Evolutionary conservation across 2,797 vertebrate genomes (phyloP).

Genomic region (Melanotaenia boesemani): DNA sequence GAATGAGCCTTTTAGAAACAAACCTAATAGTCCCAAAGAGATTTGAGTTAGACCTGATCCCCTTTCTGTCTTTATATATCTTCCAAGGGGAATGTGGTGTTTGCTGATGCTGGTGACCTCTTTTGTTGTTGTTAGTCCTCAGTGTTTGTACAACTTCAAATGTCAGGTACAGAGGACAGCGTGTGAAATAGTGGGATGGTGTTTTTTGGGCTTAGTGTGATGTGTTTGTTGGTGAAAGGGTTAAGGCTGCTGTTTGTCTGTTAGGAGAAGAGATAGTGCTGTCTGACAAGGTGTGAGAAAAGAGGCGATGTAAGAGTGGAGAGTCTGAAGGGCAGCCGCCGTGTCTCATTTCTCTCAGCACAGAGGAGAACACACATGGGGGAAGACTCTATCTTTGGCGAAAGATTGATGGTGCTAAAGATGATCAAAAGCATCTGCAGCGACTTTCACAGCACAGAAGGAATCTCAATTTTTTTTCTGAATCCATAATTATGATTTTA

Average conservation of each 20-base stretch:
- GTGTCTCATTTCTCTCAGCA: slow-evolving; percentile 60
- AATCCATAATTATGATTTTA: slow-evolving; percentile 1
- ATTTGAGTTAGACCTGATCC: neutral
- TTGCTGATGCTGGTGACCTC: slow-evolving; percentile 39
- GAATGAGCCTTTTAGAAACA: neutral
- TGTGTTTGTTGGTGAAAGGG: slow-evolving; percentile 51
- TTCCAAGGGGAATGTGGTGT: slow-evolving; percentile 6
- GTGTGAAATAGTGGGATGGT: slow-evolving; percentile 54
- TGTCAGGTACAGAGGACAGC: slow-evolving; percentile 32
- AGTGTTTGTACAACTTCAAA: slow-evolving; percentile 26
- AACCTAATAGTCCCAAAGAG: neutral
- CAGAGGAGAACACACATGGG: slow-evolving; percentile 43
- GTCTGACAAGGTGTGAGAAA: slow-evolving; percentile 79
- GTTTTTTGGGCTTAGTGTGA: slow-evolving; percentile 11
- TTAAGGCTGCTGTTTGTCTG: slow-evolving; percentile 52
- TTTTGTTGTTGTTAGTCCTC: slow-evolving; percentile 36
- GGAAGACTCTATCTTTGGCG: slow-evolving; percentile 27
- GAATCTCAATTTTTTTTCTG: slow-evolving; percentile 16
- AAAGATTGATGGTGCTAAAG: slow-evolving; percentile 50
- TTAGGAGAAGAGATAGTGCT: slow-evolving; percentile 51
- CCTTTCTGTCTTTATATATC: neutral
- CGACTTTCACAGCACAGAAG: slow-evolving; percentile 7
- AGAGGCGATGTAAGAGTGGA: slow-evolving; percentile 48
- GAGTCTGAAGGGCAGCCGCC: slow-evolving; percentile 66
- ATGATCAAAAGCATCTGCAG: slow-evolving; percentile 31